A percentile compares a stretch with the other conserved stretches of the same genome.
Evolutionary conservation across 2,113 vertebrate genomes (phyloP).

Genomic region (Epinephelus fuscoguttatus): DNA sequence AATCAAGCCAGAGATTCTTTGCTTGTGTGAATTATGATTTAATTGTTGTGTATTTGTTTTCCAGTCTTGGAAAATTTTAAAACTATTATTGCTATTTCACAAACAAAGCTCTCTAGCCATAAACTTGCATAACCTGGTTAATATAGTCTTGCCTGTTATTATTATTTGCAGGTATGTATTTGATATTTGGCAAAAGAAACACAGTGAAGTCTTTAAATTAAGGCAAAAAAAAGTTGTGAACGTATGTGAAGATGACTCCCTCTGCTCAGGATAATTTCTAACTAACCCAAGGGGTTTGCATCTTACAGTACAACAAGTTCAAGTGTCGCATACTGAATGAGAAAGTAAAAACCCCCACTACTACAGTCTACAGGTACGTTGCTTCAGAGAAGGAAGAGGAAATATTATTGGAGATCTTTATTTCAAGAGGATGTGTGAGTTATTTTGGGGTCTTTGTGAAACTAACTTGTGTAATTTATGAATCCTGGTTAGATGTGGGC

Average conservation of each 20-base stretch:
- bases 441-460: not conserved
- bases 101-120: not conserved
- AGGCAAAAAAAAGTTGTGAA: no score
- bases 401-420: not conserved
- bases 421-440: not conserved
- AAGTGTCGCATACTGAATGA: slow-evolving; percentile 98
- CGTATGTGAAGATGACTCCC: not conserved
- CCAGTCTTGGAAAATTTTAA: not conserved
- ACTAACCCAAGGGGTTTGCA: slow-evolving; percentile 10
- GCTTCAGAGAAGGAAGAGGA: not conserved
- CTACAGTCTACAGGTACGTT: slow-evolving; percentile 94
- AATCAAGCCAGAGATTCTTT: not conserved
- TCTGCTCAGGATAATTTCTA: not conserved
- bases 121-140: not conserved
- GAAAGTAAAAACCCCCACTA: slow-evolving; percentile 96
- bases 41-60: not conserved
- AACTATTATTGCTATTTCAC: not conserved
- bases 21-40: not conserved
- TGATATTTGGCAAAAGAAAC: not conserved
- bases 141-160: not conserved
- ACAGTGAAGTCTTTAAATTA: no score
- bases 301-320: slow-evolving; percentile 96
- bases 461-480: not conserved
- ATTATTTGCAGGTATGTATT: not conserved
- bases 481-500: slow-evolving; percentile 89